Base-by-base conservation (phyloP, 2,797 vertebrate species). In the Rhinichthys osculus region DNA sequence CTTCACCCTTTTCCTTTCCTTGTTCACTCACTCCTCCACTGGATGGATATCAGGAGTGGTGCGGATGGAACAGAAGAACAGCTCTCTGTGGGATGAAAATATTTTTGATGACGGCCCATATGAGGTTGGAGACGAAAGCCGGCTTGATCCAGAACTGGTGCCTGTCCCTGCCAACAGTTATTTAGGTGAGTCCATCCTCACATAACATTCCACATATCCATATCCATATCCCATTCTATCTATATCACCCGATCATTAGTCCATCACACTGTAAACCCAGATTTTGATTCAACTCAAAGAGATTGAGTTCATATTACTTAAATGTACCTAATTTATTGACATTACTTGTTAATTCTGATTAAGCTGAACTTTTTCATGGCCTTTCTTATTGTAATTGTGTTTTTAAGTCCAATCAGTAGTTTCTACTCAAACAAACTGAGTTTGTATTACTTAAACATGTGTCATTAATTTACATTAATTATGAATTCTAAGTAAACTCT, bases 141-240 rank as follows among this genome's bases (percentile, higher is more conserved):
- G 87, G 19, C 94, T 90, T 81, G 89, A 96, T 67, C 93, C 96
- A 44, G 89, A 94, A 0, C 91, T 96, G 83, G 95, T 99, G 86
- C 97, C 98, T 52, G 96, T 95, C 87, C 96, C 97, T 79, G 86
- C 95, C 89, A 98, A 96, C 97, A 99, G 98, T 96, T 99, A 98
- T 85, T 94, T 99, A 94, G 98, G 98, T 99, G 97, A 94, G 95
- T 88, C 35, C 50, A 5, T 74, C 23, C 52, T 84, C 38, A 81
- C 38, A 23, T 71, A 7, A 33, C 78, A 66, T 77, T 54, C 16
- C 57, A 44, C 38, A 38, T 35, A 4, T 35, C 33, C 33, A 35
- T 38, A 38, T 38, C 38, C 38, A 38, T 38, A 38, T 38, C 38
- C 38, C 38, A 38, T 38, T 38, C 38, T 38, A 71, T 73, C 42